Conservation (phyloP, 1,140 invertebrate genomes). For the Sipha flava region DNA sequence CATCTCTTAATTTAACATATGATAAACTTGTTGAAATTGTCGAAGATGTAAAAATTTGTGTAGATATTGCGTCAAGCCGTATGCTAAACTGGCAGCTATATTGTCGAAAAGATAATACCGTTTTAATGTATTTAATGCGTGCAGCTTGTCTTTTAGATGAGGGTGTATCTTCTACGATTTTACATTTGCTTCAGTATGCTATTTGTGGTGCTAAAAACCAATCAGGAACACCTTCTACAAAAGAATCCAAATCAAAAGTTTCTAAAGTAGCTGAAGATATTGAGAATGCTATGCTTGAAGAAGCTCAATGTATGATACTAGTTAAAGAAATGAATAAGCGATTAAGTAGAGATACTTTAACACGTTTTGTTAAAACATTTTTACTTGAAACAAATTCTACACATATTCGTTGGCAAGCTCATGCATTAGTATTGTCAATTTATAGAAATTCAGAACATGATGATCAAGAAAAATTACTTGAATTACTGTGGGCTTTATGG, state of each 20-base stretch:
- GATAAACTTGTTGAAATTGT: conserved; percentile 85
- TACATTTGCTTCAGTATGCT: conserved; percentile 81
- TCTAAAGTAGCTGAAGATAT: conserved; percentile 17
- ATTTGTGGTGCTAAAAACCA: conserved; percentile 51
- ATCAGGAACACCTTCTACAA: not conserved
- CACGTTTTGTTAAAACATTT: conserved; percentile 81
- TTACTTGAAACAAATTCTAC: conserved; percentile 88
- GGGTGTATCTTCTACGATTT: conserved; percentile 81
- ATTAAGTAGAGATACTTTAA: conserved; percentile 57
- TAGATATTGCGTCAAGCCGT: conserved; percentile 83
- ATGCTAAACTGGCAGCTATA: conserved; percentile 93
- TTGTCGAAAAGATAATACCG: conserved; percentile 62
- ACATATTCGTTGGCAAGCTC: conserved; percentile 89
- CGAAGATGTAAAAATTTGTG: conserved; percentile 88
- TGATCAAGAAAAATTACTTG: conserved; percentile 71
- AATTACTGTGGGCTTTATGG: conserved; percentile 86
- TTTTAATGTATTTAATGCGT: conserved; percentile 68
- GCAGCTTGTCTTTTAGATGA: conserved; percentile 80
- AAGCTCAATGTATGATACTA: conserved; percentile 29
- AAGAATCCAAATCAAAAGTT: conserved; percentile 20
- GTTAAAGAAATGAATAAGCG: conserved; percentile 44
- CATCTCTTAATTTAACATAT: conserved; percentile 51
- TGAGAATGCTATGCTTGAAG: conserved; percentile 24
- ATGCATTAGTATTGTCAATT: conserved; percentile 74
- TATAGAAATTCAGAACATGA: conserved; percentile 63